phyloP scores from a whole-genome alignment of 2,113 vertebrate species.

The Colistium nudipinnis region DNA sequence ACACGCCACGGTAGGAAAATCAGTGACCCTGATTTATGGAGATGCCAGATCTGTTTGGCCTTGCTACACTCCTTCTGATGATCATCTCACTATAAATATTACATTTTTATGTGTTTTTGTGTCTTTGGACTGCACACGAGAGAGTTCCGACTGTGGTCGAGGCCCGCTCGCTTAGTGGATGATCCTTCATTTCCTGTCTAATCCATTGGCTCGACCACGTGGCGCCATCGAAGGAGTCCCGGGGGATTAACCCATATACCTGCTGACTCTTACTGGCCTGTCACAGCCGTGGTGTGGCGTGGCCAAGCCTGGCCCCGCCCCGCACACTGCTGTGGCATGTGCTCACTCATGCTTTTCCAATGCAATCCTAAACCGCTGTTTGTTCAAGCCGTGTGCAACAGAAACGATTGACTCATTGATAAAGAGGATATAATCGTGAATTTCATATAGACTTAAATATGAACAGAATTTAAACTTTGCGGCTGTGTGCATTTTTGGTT shows the following conservation, averaged over 20 bases:
- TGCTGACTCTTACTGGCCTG: conserved; percentile 77
- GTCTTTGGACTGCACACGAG: conserved; percentile 13
- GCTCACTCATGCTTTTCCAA: conserved; percentile 56
- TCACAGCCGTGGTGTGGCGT: conserved; percentile 52
- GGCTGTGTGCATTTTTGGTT: too few relatives aligned
- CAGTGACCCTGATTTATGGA: not conserved
- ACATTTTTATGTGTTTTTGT: conserved; percentile 4
- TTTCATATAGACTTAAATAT: not conserved
- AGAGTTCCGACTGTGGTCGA: conserved; percentile 48
- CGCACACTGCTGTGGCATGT: conserved; percentile 62
- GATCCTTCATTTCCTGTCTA: conserved; percentile 84
- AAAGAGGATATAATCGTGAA: not conserved
- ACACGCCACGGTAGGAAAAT: not conserved
- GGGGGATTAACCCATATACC: conserved; percentile 82
- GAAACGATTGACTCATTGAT: not conserved
- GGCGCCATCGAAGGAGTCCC: conserved; percentile 81
- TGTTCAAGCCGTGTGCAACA: conserved; percentile 36
- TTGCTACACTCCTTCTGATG: not conserved
- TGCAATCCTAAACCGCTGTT: conserved; percentile 43
- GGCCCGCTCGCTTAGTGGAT: conserved; percentile 71
- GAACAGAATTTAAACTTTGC: not conserved
- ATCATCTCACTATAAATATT: not conserved
- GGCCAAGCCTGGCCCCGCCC: conserved; percentile 26
- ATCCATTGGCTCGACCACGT: conserved; percentile 76
- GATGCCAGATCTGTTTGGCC: not conserved